A percentile compares a stretch with the other conserved stretches of the same genome.
Evolutionary conservation across 92 coral and sea anemone species (phyloP).

Genomic region (Micromussa lordhowensis): DNA sequence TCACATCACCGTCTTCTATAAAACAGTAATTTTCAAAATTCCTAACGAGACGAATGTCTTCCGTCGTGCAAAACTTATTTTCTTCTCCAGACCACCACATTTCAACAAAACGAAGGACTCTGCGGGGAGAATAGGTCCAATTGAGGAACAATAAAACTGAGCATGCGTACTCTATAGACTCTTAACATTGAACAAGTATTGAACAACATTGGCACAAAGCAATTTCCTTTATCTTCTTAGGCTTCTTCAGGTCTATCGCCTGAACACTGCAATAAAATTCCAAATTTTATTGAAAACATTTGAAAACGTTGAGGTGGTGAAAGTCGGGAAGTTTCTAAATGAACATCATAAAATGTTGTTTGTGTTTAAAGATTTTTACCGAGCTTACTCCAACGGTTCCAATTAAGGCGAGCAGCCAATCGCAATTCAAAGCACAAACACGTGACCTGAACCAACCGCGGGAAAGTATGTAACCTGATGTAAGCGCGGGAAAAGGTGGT

Average conservation of each 20-base stretch:
- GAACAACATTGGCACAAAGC: background rate
- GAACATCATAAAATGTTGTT: too few species aligned
- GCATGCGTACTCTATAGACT: background rate
- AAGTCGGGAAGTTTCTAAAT: background rate
- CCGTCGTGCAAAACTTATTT: background rate
- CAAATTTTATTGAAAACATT: background rate
- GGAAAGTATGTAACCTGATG: background rate
- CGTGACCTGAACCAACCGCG: background rate
- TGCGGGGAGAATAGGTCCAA: background rate
- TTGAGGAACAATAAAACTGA: background rate
- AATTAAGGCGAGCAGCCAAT: background rate
- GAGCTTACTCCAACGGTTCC: background rate
- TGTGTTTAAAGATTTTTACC: background rate
- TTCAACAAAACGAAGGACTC: background rate
- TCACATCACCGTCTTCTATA: background rate
- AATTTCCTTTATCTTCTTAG: background rate
- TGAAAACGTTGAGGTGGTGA: background rate
- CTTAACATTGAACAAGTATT: background rate
- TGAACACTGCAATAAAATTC: background rate
- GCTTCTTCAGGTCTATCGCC: background rate
- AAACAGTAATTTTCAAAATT: background rate
- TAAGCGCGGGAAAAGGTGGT: background rate
- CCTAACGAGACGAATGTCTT: background rate
- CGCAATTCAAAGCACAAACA: background rate
- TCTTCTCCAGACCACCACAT: background rate